Evolutionary conservation across 1,140 invertebrate genomes (phyloP), one percentile per base, ranked within the genome.

Genomic region (Drosophila kanapiae): DNA sequence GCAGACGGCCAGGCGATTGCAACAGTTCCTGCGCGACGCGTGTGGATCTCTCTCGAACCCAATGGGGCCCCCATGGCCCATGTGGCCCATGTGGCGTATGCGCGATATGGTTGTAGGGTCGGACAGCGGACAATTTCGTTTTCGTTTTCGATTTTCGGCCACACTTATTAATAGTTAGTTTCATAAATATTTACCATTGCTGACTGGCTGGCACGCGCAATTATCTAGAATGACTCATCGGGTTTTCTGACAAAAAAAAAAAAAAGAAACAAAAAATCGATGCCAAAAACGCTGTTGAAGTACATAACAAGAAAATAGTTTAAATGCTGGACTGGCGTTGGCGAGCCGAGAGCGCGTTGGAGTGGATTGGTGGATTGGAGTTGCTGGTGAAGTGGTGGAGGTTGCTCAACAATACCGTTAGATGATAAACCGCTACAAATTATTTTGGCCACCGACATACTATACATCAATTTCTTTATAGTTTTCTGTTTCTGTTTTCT

Each of bases 391-490:
- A 81, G 37, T 76, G 53, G 82, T 71, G 84, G 83, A 80, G 80
- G 84, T 87, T 88, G 84, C 84, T 78, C 80, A 87, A 90, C 72
- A 87, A 84, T 80, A 75, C 84, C 84, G 84, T 88, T 82, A 78
- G 80, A 82, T 84, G 84, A 87, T 87, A 87, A 87, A 90, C 84
- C 84, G 85, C 84, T 84, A 87, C 85, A 87, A 87, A 87, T 88
- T 78, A 87, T 84, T 88, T 68, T 80, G 63, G 72, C 70, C 57
- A 80, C 62, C 58, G 47, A 56, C 74, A 65, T 29, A 60, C 59
- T 23, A 75, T 58, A 58, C 62, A 85, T 86, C 83, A 76, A 87
- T 86, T 77, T 77, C 45, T 80, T 68, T 47, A 68, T 49, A 59
- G 57, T 79, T 57, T 57, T 72, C 75, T 65, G 48, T 68, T 70